phyloP scores from a whole-genome alignment of 1,140 invertebrate species.

The Ceratina calcarata region DNA sequence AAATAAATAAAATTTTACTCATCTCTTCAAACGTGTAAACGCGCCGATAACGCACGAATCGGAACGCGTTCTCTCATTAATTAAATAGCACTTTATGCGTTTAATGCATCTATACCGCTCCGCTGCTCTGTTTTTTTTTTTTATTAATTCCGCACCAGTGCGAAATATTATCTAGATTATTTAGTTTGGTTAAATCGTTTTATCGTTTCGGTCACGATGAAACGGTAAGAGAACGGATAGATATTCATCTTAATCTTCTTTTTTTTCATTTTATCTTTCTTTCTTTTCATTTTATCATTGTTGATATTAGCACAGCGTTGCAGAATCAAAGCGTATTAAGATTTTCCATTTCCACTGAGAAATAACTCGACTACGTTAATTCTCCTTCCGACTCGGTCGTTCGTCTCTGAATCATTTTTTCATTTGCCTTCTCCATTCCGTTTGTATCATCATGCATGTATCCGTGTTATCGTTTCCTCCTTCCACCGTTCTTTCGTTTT shows the following conservation, averaged over 20 bases:
- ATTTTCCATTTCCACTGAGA: constrained; percentile 56
- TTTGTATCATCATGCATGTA: constrained; percentile 36
- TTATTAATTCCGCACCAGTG: constrained; percentile 75
- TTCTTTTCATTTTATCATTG: constrained; percentile 57
- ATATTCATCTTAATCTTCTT: constrained; percentile 33
- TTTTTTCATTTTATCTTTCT: constrained; percentile 3
- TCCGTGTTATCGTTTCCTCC: not conserved
- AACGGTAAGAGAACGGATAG: constrained; percentile 58
- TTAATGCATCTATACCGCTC: constrained; percentile 51
- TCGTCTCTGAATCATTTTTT: constrained; percentile 22
- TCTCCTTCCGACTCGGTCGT: constrained; percentile 44
- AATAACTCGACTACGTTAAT: constrained; percentile 54
- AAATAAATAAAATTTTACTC: constrained; percentile 75
- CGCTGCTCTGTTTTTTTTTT: constrained; percentile 16
- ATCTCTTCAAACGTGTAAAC: constrained; percentile 57
- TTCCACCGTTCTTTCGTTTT: constrained; percentile 17
- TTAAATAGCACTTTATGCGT: constrained; percentile 72
- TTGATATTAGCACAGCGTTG: constrained; percentile 74
- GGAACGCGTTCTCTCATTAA: constrained; percentile 41
- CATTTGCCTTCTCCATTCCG: constrained; percentile 36
- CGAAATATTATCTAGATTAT: constrained; percentile 67
- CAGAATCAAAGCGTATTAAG: constrained; percentile 72
- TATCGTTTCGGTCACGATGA: constrained; percentile 50
- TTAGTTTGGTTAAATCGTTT: constrained; percentile 48
- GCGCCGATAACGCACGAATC: constrained; percentile 51